Evolutionary conservation across 2,888 invertebrate species (phyloP), one percentile per base, ranked within the genome.

Genomic region (Schizaphis graminum): DNA sequence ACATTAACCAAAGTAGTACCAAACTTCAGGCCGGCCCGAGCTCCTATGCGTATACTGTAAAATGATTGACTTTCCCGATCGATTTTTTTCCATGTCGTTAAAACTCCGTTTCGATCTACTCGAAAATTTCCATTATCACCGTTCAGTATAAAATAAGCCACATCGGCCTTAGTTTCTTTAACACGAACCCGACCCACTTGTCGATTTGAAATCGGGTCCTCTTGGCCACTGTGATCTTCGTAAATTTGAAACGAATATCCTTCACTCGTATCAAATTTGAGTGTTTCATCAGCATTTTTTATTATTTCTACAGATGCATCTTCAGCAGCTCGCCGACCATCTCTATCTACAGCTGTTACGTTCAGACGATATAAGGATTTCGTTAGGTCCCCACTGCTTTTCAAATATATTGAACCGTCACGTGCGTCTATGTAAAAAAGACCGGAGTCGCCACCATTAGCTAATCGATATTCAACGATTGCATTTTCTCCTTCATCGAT

Each of bases 401-500:
- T 97, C 93, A 98, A 96, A 92, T 97, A 96, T 85, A 99, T 96
- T 95, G 97, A 97, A 21, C 99, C 99, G 41, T 97, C 97, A 96
- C 97, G 97, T 93, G 97, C 97, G 95, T 98, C 98, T 49, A 99
- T 96, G 28, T 97, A 97, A 96, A 99, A 99, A 95, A 98, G 96
- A 85, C 97, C 97, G 4, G 94, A 94, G 95, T 98, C 98, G 94
- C 97, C 97, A 53, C 98, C 98, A 95, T 97, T 97, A 96, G 98
- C 98, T 94, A 99, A 96, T 95, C 97, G 97, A 95, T 97, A 98
- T 94, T 97, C 97, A 88, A 98, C 97, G 96, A 97, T 97, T 77
- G 98, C 98, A 96, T 99, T 98, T 95, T 98, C 97, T n/a, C 98
- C 98, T 95, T 98, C 97, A 96, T 99, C 99, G 95, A 97, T 97